phyloP scores from a whole-genome alignment of 2,113 vertebrate species.

The Notothenia coriiceps region DNA sequence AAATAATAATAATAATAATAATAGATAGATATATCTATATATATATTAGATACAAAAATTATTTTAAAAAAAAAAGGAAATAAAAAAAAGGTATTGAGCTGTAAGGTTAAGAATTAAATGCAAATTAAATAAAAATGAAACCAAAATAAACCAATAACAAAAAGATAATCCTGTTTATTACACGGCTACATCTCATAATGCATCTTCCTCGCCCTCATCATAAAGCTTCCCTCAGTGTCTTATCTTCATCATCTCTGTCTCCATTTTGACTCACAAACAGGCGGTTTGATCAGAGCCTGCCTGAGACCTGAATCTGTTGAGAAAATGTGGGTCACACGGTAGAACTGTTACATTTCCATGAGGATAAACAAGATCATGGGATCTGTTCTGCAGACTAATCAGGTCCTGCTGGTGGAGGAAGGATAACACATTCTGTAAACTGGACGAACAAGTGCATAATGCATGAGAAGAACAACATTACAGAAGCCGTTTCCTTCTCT shows the following conservation, averaged over 20 bases:
- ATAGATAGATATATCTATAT: too few species aligned
- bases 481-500: neutral
- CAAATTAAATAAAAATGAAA: too few species aligned
- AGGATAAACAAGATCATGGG: constrained; percentile 69
- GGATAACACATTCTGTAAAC: neutral
- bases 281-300: constrained; percentile 3
- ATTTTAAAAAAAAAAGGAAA: too few species aligned
- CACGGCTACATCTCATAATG: neutral
- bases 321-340: constrained; percentile 51
- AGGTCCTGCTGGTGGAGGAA: constrained; percentile 1
- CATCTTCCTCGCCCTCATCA: constrained; percentile 6
- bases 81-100: too few species aligned
- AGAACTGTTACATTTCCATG: constrained; percentile 57
- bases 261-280: neutral
- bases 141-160: too few species aligned
- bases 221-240: constrained; percentile 15
- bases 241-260: constrained; percentile 28
- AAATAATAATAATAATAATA: too few species aligned
- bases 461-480: neutral
- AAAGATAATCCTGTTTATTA: too few species aligned
- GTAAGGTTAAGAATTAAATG: too few species aligned
- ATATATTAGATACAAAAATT: too few species aligned
- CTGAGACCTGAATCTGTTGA: constrained; percentile 36
- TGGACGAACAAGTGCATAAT: neutral
- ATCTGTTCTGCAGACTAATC: constrained; percentile 54